A percentile compares a stretch with the other conserved stretches of the same genome.
Conservation (phyloP, 2,888 invertebrate genomes). For the Cyaniris semiargus region DNA sequence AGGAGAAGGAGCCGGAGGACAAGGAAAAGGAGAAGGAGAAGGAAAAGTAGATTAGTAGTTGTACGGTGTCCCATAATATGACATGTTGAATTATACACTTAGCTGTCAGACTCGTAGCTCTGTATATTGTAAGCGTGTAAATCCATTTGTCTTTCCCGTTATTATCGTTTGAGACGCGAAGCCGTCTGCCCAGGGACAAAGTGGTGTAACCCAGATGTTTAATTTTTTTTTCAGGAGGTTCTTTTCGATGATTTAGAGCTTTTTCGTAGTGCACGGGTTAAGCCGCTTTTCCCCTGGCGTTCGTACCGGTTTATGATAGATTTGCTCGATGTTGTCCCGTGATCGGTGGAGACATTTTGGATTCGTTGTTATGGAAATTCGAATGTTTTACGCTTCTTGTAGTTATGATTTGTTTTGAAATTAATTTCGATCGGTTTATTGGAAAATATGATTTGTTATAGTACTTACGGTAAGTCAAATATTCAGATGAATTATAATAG, state of each 20-base stretch:
- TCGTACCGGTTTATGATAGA: conserved; percentile 37
- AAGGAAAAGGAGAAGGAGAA: conserved; percentile 81
- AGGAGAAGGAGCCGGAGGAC: conserved; percentile 83
- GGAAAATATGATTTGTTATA: conserved; percentile 40
- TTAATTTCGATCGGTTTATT: conserved; percentile 37
- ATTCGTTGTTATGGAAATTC: conserved; percentile 35
- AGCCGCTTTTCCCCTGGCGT: neutral
- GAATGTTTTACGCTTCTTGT: conserved; percentile 38
- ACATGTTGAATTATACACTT: conserved; percentile 48
- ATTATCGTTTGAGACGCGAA: conserved; percentile 54
- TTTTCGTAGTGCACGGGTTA: neutral
- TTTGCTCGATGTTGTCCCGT: conserved; percentile 55
- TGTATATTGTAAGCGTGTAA: conserved; percentile 72
- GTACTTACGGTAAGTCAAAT: conserved; percentile 54
- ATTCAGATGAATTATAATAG: conserved; percentile 48
- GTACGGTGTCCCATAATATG: conserved; percentile 36
- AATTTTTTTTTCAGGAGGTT: neutral
- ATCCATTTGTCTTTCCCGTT: conserved; percentile 79
- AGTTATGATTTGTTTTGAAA: conserved; percentile 36
- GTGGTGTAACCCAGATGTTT: conserved; percentile 35
- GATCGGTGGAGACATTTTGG: conserved; percentile 37
- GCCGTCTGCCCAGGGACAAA: conserved; percentile 44
- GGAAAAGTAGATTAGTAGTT: conserved; percentile 52
- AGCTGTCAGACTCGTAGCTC: conserved; percentile 68
- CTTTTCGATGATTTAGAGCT: neutral